Base-by-base conservation (phyloP, 2,888 invertebrate species). In the Heliconius hortense region DNA sequence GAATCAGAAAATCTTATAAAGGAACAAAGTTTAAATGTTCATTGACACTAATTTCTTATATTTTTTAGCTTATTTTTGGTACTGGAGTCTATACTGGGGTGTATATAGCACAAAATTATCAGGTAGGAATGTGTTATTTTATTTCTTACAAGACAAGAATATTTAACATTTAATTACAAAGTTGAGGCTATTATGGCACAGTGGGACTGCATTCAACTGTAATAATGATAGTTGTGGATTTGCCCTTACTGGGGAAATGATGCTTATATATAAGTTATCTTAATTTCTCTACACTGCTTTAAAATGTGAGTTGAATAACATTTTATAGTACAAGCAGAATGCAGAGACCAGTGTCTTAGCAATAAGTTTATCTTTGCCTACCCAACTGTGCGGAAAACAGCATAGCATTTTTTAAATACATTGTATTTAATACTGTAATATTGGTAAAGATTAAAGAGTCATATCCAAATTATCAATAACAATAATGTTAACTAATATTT, bases 41-140 rank as follows among this genome's bases (percentile, higher is more conserved):
- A 24, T 35, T 67, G 21, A 26, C 70, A 66, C 2, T 26, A 75
- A 76, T 71, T 68, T 28, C 28, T 66, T 3, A 35, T 28, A 66
- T 63, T 48, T 83, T 95, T 78, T 89, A 97, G 97, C 83, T 96
- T 73, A 95, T 95, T 73, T 96, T 97, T 86, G 93, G 96, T 26
- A 83, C 95, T 78, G 97, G 97, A 35, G 85, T 97, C 53, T 97
- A 97, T 86, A 92, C 96, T 66, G 97, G 97, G 48, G 94, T 97
- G 74, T 97, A 96, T 84, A 82, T 96, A 80, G 95, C 95, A 82
- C 97, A 97, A 93, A 96, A 97, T 89, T 97, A 96, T 90, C 95
- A 96, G 94, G 96, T 96, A 94, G 88, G 69, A 68, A 48, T 66
- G 59, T 71, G n/a, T 67, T 53, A 63, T 43, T 39, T 35, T 60